phyloP scores from a whole-genome alignment of 1,140 invertebrate genomes.

The Pemphigus obesinymphae region DNA sequence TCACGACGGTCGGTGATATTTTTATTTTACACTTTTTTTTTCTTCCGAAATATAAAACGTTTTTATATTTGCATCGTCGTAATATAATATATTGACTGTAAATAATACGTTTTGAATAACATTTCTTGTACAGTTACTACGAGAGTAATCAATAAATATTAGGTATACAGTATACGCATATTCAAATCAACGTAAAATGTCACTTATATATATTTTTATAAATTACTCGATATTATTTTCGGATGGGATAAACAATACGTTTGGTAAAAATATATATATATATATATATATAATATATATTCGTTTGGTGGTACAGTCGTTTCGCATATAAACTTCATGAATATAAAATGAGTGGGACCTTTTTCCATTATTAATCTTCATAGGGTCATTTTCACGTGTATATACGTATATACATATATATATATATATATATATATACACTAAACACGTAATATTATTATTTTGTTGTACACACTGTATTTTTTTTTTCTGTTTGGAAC shows the following conservation, averaged over 20 bases:
- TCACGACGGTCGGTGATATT: background rate
- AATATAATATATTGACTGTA: background rate
- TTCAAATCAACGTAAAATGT: conserved; percentile 23
- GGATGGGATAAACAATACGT: conserved; percentile 28
- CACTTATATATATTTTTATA: conserved; percentile 20
- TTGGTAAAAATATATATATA: too few relatives aligned
- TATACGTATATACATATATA: background rate
- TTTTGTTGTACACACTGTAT: too few relatives aligned
- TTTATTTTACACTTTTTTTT: background rate
- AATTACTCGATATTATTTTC: conserved; percentile 8
- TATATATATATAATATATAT: too few relatives aligned
- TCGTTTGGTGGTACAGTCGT: background rate
- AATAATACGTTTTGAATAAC: conserved; percentile 5
- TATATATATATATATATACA: too few relatives aligned
- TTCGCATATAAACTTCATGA: conserved; percentile 16
- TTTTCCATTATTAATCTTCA: conserved; percentile 36
- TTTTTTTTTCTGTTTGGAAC: background rate
- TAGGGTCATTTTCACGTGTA: conserved; percentile 25
- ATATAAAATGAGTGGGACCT: conserved; percentile 29
- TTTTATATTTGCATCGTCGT: background rate
- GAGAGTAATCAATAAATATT: conserved; percentile 7
- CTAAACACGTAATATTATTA: too few relatives aligned
- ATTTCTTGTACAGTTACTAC: background rate
- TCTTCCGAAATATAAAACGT: background rate
- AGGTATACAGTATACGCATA: conserved; percentile 5